A percentile compares a stretch with the other conserved stretches of the same genome.
Evolutionary conservation across 2,797 vertebrate species (phyloP).

Genomic region (Allobates femoralis): DNA sequence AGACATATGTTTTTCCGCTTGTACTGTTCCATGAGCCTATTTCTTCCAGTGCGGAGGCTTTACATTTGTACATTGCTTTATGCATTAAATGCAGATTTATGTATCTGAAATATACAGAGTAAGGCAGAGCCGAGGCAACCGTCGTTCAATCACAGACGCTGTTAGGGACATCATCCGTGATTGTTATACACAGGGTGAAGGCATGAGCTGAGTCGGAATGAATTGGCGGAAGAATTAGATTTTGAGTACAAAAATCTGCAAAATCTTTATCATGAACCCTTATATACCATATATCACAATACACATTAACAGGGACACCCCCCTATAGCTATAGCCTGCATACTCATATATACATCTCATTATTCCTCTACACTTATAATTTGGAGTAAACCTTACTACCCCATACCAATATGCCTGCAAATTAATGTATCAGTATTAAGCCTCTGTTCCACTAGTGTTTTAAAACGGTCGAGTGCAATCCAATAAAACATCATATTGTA

Average conservation of each 20-base stretch:
- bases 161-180: not conserved
- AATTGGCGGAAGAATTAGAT: not conserved
- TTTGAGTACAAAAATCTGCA: not conserved
- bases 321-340: no score
- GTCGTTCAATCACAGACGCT: not conserved
- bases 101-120: conserved; percentile 11
- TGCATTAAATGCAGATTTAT: conserved; percentile 28
- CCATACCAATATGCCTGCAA: no score
- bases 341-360: no score
- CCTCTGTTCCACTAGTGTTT: no score
- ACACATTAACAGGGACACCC: no score
- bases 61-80: conserved; percentile 22
- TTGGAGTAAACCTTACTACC: no score
- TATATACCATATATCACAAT: no score
- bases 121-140: not conserved
- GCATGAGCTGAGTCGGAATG: not conserved
- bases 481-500: no score
- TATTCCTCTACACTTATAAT: no score
- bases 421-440: no score
- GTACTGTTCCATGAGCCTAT: conserved; percentile 4
- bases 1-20: conserved; percentile 33
- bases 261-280: not conserved
- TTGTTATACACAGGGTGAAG: not conserved
- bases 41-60: conserved; percentile 8
- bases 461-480: no score